Evolutionary conservation across 2,888 invertebrate genomes (phyloP), one percentile per base, ranked within the genome.

Genomic region (Spilosoma lubricipeda): DNA sequence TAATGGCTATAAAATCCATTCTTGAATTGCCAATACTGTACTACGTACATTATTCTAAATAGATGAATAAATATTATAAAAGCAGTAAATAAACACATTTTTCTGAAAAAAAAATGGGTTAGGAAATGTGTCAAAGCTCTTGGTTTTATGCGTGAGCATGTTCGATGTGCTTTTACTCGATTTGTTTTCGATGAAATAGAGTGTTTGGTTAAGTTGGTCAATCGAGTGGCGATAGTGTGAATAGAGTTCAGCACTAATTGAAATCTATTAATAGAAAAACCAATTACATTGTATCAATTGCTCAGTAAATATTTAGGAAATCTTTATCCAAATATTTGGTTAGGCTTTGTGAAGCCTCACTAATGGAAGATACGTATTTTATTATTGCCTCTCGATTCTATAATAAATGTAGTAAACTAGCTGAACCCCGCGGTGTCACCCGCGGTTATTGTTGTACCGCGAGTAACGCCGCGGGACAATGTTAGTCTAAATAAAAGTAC

Each of bases 101-200:
- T 39, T 45, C 3, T 42, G 23, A 36, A 42, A 23, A 39, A 42
- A 45, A 67, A 68, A 59, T 39, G 30, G n/a, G 23, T 52, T 52
- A 70, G 45, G 56, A 63, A 69, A 65, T 66, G 36, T 23, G 36
- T 39, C 48, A 77, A 75, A 76, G 75, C 76, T 45, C 30, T 67
- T 72, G 71, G 78, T 72, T 72, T 66, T 48, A 83, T 76, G 80
- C 74, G 56, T 27, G 72, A 67, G 66, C 70, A 69, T 30, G 66
- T 72, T 75, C 48, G 65, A 71, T 76, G 59, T 72, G 68, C 27
- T 72, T 45, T 36, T 23, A 20, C 71, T 63, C 56, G 71, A 77
- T 77, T 69, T 74, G 72, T 74, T 76, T 70, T 71, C 48, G 67
- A 75, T 59, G 42, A 48, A 77, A 80, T 70, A 78, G 71, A 73